Percentiles rank a stretch among this genome's conserved stretches.
These are phyloP conservation scores for Ips typographus DNA, from an alignment of 1,140 invertebrate genomes.

Conservation along the genomic window DNA sequence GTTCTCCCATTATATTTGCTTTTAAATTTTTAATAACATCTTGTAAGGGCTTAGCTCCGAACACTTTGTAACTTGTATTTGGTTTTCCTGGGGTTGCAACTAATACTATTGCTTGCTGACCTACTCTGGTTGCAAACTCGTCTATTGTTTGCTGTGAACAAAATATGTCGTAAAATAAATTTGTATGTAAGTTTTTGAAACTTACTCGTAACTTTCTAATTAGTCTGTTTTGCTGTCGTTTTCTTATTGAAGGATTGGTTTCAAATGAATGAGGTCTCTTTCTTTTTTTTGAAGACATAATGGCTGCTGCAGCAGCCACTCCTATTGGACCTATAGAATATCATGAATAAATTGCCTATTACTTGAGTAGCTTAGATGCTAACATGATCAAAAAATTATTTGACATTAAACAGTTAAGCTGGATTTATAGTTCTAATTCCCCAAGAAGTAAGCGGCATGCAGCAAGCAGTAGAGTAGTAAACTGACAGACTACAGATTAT, in stretches of 20 bases:
- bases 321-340: constrained; percentile 79
- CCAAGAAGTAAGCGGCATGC: too few species aligned
- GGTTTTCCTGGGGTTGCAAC: constrained; percentile 95
- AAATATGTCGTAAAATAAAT: constrained; percentile 5
- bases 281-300: constrained; percentile 93
- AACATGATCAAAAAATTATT: too few species aligned
- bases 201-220: constrained; percentile 82
- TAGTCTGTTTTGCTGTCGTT: constrained; percentile 93
- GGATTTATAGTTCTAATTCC: too few species aligned
- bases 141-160: constrained; percentile 87
- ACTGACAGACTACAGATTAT: too few species aligned
- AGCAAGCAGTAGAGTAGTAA: too few species aligned
- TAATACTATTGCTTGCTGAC: constrained; percentile 95
- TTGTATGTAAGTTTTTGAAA: not conserved
- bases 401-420: too few species aligned
- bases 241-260: constrained; percentile 95
- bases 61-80: constrained; percentile 93
- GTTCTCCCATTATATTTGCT: constrained; percentile 89
- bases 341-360: too few species aligned
- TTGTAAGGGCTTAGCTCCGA: constrained; percentile 94
- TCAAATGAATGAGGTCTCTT: constrained; percentile 96
- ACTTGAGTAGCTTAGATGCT: too few species aligned
- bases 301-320: constrained; percentile 94
- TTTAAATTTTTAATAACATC: constrained; percentile 91
- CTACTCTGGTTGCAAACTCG: constrained; percentile 94